phyloP scores from a whole-genome alignment of 1,140 invertebrate species.

The Temnothorax longispinosus region DNA sequence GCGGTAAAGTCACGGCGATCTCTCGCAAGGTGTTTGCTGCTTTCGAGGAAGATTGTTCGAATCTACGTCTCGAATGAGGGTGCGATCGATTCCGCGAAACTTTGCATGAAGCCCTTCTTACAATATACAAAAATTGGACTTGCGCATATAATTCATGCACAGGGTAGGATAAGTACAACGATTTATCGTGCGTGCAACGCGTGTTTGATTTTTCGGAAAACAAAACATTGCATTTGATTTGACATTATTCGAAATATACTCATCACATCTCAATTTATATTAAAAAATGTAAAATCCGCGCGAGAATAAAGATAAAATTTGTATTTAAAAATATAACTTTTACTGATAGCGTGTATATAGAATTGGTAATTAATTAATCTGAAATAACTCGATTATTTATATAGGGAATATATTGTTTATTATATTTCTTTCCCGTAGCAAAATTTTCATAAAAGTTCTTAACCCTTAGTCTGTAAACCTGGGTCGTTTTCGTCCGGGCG shows the following conservation, averaged over 20 bases:
- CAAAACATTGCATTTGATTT: not conserved
- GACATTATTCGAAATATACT: not conserved
- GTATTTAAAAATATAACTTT: not conserved
- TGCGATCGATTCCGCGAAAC: conserved; percentile 26
- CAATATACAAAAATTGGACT: not conserved
- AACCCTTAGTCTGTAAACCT: no score
- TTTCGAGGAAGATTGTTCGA: conserved; percentile 33
- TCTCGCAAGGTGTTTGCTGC: conserved; percentile 8
- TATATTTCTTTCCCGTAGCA: not conserved
- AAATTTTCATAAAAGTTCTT: not conserved
- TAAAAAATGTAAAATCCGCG: not conserved
- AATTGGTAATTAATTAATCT: not conserved
- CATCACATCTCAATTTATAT: not conserved
- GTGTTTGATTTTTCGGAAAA: conserved; percentile 22
- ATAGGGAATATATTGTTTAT: not conserved
- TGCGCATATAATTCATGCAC: not conserved
- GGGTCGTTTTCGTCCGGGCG: no score
- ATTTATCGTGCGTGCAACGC: not conserved
- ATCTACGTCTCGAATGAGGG: conserved; percentile 29
- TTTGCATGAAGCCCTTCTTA: not conserved
- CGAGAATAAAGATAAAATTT: not conserved
- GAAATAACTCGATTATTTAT: not conserved
- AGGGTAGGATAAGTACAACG: not conserved
- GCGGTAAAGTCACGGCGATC: conserved; percentile 25
- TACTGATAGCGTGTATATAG: not conserved